phyloP scores from a whole-genome alignment of 2,113 vertebrate genomes.

The Aspiorhynchus laticeps region DNA sequence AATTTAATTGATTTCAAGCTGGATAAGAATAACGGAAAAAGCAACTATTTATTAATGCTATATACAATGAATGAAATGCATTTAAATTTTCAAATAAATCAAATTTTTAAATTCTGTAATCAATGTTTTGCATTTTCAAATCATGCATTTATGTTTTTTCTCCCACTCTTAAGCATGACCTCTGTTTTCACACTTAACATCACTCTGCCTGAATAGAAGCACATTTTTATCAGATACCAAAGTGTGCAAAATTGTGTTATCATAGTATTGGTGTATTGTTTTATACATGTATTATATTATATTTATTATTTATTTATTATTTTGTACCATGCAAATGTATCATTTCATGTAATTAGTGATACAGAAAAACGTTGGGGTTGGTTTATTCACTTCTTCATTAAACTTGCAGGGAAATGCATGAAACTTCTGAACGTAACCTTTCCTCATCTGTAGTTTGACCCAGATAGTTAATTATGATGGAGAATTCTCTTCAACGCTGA shows the following conservation, averaged over 20 bases:
- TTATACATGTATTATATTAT: background rate
- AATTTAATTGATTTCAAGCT: background rate
- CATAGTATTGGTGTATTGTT: background rate
- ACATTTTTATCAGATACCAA: background rate
- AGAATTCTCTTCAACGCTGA: conserved; percentile 47
- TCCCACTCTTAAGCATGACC: background rate
- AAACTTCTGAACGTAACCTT: conserved; percentile 45
- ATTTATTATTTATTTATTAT: too few species aligned
- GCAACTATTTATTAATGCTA: background rate
- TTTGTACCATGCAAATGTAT: background rate
- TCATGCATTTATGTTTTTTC: background rate
- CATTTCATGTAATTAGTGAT: background rate
- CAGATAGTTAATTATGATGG: conserved; percentile 52
- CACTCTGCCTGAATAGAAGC: background rate
- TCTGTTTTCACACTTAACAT: background rate
- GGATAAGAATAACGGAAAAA: background rate
- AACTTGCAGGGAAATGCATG: conserved; percentile 10
- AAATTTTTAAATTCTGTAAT: background rate
- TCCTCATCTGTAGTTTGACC: conserved; percentile 56
- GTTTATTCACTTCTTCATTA: conserved; percentile 13
- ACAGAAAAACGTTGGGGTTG: background rate
- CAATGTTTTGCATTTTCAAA: background rate
- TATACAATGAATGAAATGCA: background rate
- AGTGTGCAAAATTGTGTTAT: background rate
- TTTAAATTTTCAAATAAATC: background rate